Conservation (phyloP, 2,113 vertebrate species). For the Oryzias celebensis region DNA sequence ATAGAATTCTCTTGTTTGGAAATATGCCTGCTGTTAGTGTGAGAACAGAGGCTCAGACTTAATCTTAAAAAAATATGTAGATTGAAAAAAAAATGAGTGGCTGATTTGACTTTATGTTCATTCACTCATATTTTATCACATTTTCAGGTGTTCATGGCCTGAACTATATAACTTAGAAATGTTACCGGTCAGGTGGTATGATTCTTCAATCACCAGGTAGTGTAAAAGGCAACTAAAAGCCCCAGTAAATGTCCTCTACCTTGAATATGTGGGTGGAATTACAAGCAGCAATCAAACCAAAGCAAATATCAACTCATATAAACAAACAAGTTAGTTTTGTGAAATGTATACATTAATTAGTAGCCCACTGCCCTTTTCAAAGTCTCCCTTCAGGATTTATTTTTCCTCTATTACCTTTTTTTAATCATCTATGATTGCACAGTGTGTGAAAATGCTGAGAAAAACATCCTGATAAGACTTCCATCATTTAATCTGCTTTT, state of each 20-base stretch:
- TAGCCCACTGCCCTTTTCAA: conserved; percentile 46
- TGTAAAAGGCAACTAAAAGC: no score
- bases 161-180: background rate
- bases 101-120: background rate
- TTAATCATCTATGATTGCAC: conserved; percentile 46
- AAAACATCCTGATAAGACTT: conserved; percentile 48
- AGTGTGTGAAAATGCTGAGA: conserved; percentile 42
- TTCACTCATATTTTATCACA: background rate
- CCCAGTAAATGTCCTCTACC: no score
- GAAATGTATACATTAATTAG: conserved; percentile 49
- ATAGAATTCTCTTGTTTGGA: background rate
- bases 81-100: background rate
- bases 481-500: conserved; percentile 13
- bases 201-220: no score
- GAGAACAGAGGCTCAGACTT: background rate
- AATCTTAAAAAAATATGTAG: background rate
- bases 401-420: conserved; percentile 30
- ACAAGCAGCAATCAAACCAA: background rate
- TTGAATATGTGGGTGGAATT: no score
- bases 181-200: background rate
- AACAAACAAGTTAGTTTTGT: conserved; percentile 11
- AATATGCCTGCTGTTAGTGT: background rate
- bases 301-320: background rate
- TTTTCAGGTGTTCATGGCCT: background rate
- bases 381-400: conserved; percentile 24